A percentile compares a stretch with the other conserved stretches of the same genome.
These are phyloP conservation scores for Drosophila funebris DNA, from an alignment of 1,140 invertebrate genomes.

Conservation along the genomic window DNA sequence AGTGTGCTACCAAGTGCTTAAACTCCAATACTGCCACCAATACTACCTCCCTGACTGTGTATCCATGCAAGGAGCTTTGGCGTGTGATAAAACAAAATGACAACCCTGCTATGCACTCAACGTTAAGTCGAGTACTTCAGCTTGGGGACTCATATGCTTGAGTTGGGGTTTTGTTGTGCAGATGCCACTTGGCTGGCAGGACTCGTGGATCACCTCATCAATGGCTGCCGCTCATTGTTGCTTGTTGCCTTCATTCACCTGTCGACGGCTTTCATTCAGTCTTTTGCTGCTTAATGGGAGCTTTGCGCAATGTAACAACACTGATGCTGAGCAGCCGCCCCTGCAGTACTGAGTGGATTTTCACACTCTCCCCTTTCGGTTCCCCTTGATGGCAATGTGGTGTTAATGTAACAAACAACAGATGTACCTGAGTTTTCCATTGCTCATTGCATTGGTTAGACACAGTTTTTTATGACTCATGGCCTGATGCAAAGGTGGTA, in stretches of 20 bases:
- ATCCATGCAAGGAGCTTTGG: constrained; percentile 8
- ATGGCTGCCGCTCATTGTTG: constrained; percentile 17
- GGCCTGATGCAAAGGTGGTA: neutral
- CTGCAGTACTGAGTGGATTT: constrained; percentile 34
- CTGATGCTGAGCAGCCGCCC: constrained; percentile 29
- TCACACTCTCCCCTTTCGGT: neutral
- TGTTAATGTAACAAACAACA: constrained; percentile 57
- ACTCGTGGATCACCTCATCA: constrained; percentile 21
- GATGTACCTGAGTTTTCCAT: constrained; percentile 31
- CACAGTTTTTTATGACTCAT: constrained; percentile 21
- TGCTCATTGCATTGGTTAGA: constrained; percentile 26
- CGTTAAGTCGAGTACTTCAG: constrained; percentile 16
- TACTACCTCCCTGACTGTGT: neutral
- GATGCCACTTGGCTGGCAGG: constrained; percentile 11
- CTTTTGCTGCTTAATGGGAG: constrained; percentile 38
- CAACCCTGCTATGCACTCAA: constrained; percentile 18
- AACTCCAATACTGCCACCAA: neutral
- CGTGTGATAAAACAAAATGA: constrained; percentile 12
- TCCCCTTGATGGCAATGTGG: constrained; percentile 42
- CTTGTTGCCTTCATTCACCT: constrained; percentile 43
- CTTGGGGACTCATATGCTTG: neutral
- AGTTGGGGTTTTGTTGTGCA: constrained; percentile 5
- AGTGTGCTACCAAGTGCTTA: constrained; percentile 18
- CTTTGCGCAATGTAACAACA: constrained; percentile 24
- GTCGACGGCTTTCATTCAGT: constrained; percentile 43